Evolutionary conservation across 1,140 invertebrate genomes (phyloP), one percentile per base, ranked within the genome.

Genomic region (Oscheius sp.): DNA sequence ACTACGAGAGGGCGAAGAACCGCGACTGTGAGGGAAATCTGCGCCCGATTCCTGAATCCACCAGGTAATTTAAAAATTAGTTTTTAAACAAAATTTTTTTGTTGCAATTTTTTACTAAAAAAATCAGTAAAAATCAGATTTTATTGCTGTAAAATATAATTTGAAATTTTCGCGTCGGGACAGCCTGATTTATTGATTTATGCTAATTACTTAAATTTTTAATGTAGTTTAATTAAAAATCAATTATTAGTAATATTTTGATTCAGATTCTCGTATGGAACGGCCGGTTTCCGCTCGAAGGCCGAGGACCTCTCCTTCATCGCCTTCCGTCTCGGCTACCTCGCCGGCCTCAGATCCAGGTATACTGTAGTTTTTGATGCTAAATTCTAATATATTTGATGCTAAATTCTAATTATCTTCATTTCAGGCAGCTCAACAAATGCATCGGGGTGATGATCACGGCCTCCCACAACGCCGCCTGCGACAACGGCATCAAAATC

Each of bases 401-500:
- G 7, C 29, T 15, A 42, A 31, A 55, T 31, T 67, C 38, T 26
- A 10, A n/a, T 13, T 62, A 62, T 20, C 10, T 67, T 23, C 18
- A 67, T 67, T 61, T 62, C 34, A 35, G 65, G 29, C 62, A 73
- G 29, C 36, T 74, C 7, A 58, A 68, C 10, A 73, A 73, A 34
- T 28, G 52, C 0, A 74, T 74, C 83, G 96, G 96, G 38, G 88
- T 97, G 1, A 97, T 99, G 95, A 95, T 99, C 78, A 99, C 97
- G 23, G 97, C 97, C 0, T 98, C 95, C 2, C 97, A 99, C 82
- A 99, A 99, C 87, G 91, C 94, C 34, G 93, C 92, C 82, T 88
- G 89, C 1, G 97, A 99, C 84, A 99, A 99, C 87, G 97, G 97
- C 4, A 91, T 97, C 0, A 99, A 99, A 85, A 85, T 99, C 4